Percentiles rank a stretch among this genome's conserved stretches.
Evolutionary conservation across 2,113 vertebrate species (phyloP).

Genomic region (Phocoena sinus): DNA sequence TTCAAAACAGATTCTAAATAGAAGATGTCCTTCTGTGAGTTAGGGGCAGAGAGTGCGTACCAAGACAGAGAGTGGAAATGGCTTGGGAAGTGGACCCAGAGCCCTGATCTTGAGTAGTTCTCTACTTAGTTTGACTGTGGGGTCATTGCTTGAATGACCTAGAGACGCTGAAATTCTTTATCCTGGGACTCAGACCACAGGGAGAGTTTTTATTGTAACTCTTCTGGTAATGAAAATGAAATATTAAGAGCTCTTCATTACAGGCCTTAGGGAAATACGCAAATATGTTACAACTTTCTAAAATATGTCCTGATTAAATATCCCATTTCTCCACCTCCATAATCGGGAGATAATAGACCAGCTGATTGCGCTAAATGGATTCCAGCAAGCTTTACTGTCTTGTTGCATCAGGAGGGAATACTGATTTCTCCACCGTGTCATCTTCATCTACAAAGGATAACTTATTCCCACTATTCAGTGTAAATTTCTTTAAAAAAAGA

Average conservation of each 20-base stretch:
- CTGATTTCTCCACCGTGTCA: constrained; percentile 40
- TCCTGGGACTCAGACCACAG: constrained; percentile 44
- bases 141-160: not conserved
- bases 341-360: constrained; percentile 67
- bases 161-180: constrained; percentile 30
- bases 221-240: constrained; percentile 72
- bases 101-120: not conserved
- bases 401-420: constrained; percentile 58
- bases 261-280: constrained; percentile 72
- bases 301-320: constrained; percentile 75
- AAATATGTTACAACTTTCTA: constrained; percentile 76
- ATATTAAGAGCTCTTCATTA: constrained; percentile 74
- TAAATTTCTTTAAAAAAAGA: not conserved
- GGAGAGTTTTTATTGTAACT: constrained; percentile 62
- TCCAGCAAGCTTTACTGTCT: constrained; percentile 49
- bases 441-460: constrained; percentile 47
- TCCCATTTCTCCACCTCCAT: constrained; percentile 71
- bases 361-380: constrained; percentile 69
- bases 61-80: not conserved
- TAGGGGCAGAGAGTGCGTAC: not conserved
- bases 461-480: constrained; percentile 19
- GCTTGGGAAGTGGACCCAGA: not conserved
- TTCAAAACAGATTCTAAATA: constrained; percentile 23
- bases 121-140: not conserved
- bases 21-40: not conserved